Base-by-base conservation (phyloP, 2,888 invertebrate genomes). In the Drosophila picticornis region DNA sequence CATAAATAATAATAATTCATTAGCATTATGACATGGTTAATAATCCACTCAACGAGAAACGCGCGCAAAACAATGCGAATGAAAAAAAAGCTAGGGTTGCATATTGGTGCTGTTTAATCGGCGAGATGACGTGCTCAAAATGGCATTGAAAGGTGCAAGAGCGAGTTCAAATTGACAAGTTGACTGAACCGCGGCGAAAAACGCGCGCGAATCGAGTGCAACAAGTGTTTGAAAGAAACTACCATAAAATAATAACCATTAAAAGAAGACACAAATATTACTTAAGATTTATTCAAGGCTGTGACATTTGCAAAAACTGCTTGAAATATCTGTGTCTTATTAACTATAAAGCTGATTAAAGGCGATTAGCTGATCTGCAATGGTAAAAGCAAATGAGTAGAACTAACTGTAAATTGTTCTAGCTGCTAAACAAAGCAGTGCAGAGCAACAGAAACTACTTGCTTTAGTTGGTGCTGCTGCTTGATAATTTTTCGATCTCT, bases 181-280 rank as follows among this genome's bases (percentile, higher is more conserved):
- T 79, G 51, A 75, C 53, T 72, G 79, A 72, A 78, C 67, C 59
- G 79, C 66, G 50, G 2, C 38, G 31, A 43, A 72, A 75, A 78
- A 52, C 70, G 77, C 73, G 16, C 34, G 48, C 5, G 36, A 74
- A 74, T 43, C 78, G 78, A 67, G 32, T n/a, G 34, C n/a, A 27
- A 22, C 34, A 57, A 38, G 29, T 59, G 32, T 4, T 52, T 50
- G 25, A 60, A 61, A 62, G 52, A 27, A 31, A 50, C 29, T 46
- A 62, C 29, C 40, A 27, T 46, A 22, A 65, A 46, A 72, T 55
- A 10, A 16, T 11, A 22, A 27, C 27, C 55, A 36, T 27, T 13
- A 32, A 32, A 5, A 5, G 10, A 50, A 27, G 48, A 13, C 43
- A 11, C 43, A 22, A 10, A 43, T 13, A 43, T 22, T 43, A 43